These are phyloP conservation scores for Smithornis capensis DNA, from an alignment of 2,113 vertebrate species.

Conservation along the genomic window DNA sequence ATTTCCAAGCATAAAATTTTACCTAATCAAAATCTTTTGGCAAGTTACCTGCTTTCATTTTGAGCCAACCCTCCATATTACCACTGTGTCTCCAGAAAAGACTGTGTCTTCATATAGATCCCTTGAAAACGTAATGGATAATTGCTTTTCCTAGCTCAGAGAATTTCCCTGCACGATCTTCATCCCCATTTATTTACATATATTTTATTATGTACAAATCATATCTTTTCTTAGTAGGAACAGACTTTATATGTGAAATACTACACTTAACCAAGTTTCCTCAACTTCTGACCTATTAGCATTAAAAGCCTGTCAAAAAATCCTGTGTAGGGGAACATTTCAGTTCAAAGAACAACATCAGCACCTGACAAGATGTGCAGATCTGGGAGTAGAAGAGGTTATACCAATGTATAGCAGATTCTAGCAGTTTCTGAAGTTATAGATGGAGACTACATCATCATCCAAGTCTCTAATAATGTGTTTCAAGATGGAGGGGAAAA, in stretches of 20 bases:
- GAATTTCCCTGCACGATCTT: neutral
- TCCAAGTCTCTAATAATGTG: neutral
- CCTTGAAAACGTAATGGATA: neutral
- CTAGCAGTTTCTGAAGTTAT: neutral
- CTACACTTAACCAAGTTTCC: neutral
- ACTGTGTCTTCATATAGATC: neutral
- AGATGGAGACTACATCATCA: neutral
- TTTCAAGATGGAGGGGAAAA: neutral
- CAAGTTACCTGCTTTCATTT: slow-evolving; percentile 14
- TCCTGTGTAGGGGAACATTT: neutral
- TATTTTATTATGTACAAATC: neutral
- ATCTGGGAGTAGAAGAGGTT: neutral
- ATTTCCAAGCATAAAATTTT: slow-evolving; percentile 44
- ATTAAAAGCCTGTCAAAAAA: neutral
- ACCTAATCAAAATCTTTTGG: slow-evolving; percentile 36
- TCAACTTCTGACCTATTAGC: neutral
- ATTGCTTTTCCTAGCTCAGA: neutral
- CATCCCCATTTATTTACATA: neutral
- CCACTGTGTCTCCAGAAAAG: neutral
- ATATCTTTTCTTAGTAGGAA: neutral
- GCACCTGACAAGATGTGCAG: neutral
- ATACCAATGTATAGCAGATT: neutral
- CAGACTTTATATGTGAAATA: neutral
- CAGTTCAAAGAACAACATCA: neutral
- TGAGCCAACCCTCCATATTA: neutral